Evolutionary conservation across 2,113 vertebrate genomes (phyloP), one percentile per base, ranked within the genome.

Genomic region (Actenoides lindsayi): DNA sequence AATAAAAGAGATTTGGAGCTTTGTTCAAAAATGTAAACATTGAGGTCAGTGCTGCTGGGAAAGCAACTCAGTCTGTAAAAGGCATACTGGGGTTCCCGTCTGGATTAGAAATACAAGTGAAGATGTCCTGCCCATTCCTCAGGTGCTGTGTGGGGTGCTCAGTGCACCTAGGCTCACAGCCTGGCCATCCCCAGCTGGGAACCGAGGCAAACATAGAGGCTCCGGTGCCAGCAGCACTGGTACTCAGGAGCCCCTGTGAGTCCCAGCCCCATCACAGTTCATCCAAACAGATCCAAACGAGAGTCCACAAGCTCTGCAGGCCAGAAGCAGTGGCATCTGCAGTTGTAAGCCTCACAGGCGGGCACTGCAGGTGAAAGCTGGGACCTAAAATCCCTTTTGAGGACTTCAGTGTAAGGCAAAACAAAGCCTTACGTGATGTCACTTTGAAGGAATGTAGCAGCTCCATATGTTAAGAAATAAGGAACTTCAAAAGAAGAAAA

Each of bases 161-260:
- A 17, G 64, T 11, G 17, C 31, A 16, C 11, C 24, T 21, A 18
- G 68, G 31, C 23, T 76, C 16, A 23, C 37, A 31, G 35, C 30
- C 33, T n/a, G 48, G 37, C 59, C 6, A 4, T 5, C 18, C 23
- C 30, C 39, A 51, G 28, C 54, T 14, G 42, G 51, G 25, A 51
- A 17, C 13, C 25, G 6, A 2, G 2, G 37, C 50, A 39, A 23
- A 33, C 50, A 10, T 31, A 28, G 41, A 17, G 42, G 17, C 8
- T 24, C 9, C 3, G 0, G 13, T 54, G 41, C 41, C 42, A 7
- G 37, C 65, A 68, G 71, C 1, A 0, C n/a, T 1, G 3, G 31
- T 19, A 16, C 69, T n/a, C 42, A 30, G 44, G 21, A 31, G 8
- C 21, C 15, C 0, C 31, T 21, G 14, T 24, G 42, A 18, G 23